Conservation (phyloP, 2,888 invertebrate genomes). For the Latrodectus elegans region DNA sequence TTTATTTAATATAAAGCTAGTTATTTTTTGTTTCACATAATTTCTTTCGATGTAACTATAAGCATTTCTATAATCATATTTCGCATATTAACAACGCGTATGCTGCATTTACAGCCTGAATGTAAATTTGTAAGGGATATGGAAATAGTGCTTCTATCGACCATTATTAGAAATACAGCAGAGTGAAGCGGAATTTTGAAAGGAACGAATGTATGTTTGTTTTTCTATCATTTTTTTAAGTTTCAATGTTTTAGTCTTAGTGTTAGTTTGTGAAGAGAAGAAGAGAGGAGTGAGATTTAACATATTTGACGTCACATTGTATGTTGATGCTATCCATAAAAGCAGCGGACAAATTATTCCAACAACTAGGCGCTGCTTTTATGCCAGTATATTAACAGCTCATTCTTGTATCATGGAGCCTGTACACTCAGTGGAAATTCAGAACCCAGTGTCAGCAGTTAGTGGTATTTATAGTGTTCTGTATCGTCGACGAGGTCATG, state of each 20-base stretch:
- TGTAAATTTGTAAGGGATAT: no score
- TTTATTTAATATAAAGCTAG: no score
- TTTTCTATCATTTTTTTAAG: background rate
- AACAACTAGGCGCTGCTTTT: conserved; percentile 96
- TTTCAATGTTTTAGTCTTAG: conserved; percentile 74
- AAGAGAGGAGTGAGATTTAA: conserved; percentile 96
- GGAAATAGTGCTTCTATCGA: no score
- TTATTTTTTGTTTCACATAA: no score
- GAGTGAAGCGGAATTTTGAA: no score
- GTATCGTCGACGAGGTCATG: conserved; percentile 97
- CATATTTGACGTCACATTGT: conserved; percentile 98
- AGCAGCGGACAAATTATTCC: conserved; percentile 99
- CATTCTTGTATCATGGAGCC: conserved; percentile 97
- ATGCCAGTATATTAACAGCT: conserved; percentile 96
- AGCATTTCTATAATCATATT: no score
- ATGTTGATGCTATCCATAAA: conserved; percentile 99
- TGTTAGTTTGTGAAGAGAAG: conserved; percentile 99
- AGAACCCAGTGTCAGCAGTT: conserved; percentile 93
- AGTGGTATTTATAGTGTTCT: conserved; percentile 99
- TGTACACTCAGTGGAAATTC: conserved; percentile 99
- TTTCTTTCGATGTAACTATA: no score
- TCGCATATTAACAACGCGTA: no score
- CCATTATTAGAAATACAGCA: no score
- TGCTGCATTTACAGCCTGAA: no score
- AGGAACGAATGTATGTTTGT: no score